Evolutionary conservation across 2,113 vertebrate species (phyloP), one percentile per base, ranked within the genome.

Genomic region (Astatotilapia flaviijosephi): DNA sequence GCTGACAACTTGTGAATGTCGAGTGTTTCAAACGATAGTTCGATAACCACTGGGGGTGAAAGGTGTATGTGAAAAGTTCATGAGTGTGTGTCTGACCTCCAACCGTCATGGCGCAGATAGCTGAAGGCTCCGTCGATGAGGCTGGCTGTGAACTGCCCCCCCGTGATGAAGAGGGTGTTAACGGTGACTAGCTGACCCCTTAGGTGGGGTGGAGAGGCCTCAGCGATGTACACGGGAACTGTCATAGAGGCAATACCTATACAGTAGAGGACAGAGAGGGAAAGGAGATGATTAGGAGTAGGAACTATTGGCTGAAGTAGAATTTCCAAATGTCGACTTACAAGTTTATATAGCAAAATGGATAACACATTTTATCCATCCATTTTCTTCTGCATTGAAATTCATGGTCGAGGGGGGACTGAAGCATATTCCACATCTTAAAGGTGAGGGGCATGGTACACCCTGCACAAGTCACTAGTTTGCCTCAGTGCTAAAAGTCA

Each of bases 231-330:
- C 75, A 99, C 98, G 0, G 99, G 98, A 62, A 99, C 98, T 0
- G 98, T 99, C 98, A 99, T 99, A 19, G 98, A 99, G n/a, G 98
- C 97, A 26, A 99, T 94, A 85, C 98, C 99, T 99, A 15, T 10
- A 86, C 73, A 80, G 37, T 3, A 2, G 19, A 23, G 35, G 7
- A 83, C 2, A 45, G 17, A 51, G 56, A 37, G 28, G 19, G 28
- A 55, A 53, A 79, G 47, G 75, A 35, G 11, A 79, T 1, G 5
- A 51, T 77, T 77, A 77, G 70, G 15, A 11, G 10, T 4, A 13
- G 9, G 26, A 77, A 49, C 4, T 12, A 17, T 12, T 0, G 0
- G 31, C 31, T 37, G 3, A 65, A 37, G 60, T 37, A 65, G 19
- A 65, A 65, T 1, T 49, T 19, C 45, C 26, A 77, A 28, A 77